Conservation (phyloP, 2,113 vertebrate genomes). For the Forbesichthys agassizii region DNA sequence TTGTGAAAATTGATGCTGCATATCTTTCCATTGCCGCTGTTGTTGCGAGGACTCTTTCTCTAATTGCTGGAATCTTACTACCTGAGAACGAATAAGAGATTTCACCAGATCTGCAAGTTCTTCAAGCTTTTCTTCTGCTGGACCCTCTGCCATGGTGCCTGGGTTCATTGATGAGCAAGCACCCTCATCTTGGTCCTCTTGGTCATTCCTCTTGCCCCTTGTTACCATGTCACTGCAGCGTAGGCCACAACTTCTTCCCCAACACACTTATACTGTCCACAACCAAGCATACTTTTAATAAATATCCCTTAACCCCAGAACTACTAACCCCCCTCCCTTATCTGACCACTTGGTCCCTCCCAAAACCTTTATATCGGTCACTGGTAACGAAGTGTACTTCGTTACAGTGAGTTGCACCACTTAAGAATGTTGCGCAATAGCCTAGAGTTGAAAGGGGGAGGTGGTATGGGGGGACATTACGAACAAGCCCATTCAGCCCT, state of each 20-base stretch:
- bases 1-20: conserved; percentile 24
- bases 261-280: too few relatives aligned
- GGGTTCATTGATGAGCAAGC: not conserved
- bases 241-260: not conserved
- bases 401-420: too few relatives aligned
- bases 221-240: not conserved
- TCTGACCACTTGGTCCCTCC: too few relatives aligned
- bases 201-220: not conserved
- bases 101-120: conserved; percentile 24
- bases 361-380: too few relatives aligned
- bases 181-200: not conserved
- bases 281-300: too few relatives aligned
- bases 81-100: conserved; percentile 14
- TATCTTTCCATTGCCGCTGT: conserved; percentile 10
- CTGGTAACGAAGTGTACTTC: too few relatives aligned
- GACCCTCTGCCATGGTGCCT: not conserved
- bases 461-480: too few relatives aligned
- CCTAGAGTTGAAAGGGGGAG: too few relatives aligned
- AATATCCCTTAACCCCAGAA: too few relatives aligned
- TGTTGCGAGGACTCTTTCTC: not conserved
- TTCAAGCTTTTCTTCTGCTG: not conserved
- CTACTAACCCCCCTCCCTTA: too few relatives aligned
- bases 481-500: too few relatives aligned
- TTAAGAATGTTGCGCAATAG: too few relatives aligned
- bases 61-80: not conserved